Evolutionary conservation across 2,113 vertebrate species (phyloP).

Genomic region (Zapornia atra): DNA sequence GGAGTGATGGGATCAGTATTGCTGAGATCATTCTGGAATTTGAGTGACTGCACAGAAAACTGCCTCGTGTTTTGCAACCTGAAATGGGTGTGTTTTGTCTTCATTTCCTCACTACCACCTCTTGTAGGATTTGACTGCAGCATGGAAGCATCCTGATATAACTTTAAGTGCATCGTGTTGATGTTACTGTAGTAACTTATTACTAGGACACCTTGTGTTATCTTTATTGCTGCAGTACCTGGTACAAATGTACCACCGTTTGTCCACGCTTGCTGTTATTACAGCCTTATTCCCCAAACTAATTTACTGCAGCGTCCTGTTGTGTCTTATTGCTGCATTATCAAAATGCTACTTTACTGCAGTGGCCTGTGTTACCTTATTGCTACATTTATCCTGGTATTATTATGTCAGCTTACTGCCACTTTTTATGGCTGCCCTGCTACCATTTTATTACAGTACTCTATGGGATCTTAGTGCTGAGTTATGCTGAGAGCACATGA

Average conservation of each 20-base stretch:
- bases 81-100: not conserved
- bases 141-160: constrained; percentile 36
- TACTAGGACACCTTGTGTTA: constrained; percentile 28
- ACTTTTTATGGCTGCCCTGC: constrained; percentile 58
- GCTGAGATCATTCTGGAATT: constrained; percentile 14
- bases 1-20: constrained; percentile 47
- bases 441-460: constrained; percentile 62
- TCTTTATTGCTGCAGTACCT: constrained; percentile 75
- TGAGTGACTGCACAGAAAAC: constrained; percentile 15
- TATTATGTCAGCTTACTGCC: constrained; percentile 59
- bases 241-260: constrained; percentile 37
- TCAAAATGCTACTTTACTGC: constrained; percentile 62
- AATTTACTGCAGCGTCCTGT: constrained; percentile 51
- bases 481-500: constrained; percentile 31
- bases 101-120: not conserved
- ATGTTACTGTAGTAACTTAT: constrained; percentile 55
- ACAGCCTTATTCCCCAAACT: constrained; percentile 13
- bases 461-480: constrained; percentile 27
- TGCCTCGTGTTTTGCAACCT: not conserved
- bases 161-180: constrained; percentile 20
- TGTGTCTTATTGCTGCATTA: constrained; percentile 62
- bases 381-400: constrained; percentile 69
- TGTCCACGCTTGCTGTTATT: not conserved
- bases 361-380: constrained; percentile 60
- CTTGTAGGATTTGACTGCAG: constrained; percentile 28